Evolutionary conservation across 2,113 vertebrate genomes (phyloP), one percentile per base, ranked within the genome.

Genomic region (Ptyas mucosa): DNA sequence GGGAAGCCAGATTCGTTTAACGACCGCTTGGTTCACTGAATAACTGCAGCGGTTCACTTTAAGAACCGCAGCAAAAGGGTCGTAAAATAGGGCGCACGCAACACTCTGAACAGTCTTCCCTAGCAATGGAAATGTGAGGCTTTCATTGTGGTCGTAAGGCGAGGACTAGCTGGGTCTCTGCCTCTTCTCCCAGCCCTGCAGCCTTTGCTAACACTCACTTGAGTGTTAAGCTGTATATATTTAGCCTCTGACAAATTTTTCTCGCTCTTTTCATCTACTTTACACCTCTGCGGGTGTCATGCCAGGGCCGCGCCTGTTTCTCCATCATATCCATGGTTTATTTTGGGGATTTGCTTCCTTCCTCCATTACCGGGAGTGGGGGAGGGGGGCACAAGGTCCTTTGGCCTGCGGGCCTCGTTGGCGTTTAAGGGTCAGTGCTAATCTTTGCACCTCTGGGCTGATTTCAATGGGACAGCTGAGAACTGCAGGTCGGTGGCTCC

Each of bases 71-170:
- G 58, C 58, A 10, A 26, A 58, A 58, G 10, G 24, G 24, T 23
- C 20, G 6, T 23, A 10, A 58, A 58, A 58, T 24, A 23, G 10
- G 3, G 4, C 11, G 0, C 26, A 12, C 0, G 3, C 26, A 26
- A 11, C 58, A 12, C 58, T 5, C 26, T 14, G 10, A 10, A 14
- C 39, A n/a, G 53, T 3, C 52, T 29, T n/a, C 55, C 58, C 29
- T 26, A 11, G 24, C 24, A n/a, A 5, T 29, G 61, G 29, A 5
- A 64, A 11, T 5, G 3, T 29, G 10, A 29, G 58, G 58, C 9
- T 61, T 10, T 3, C 0, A n/a, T 12, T 29, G 58, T 11, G 24
- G 58, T 61, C 24, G 3, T 61, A 61, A 29, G 10, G 9, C 5
- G 58, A 29, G 58, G 58, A 12, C 58, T 64, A 8, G 1, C 21